These are phyloP conservation scores for Capromys pilorides DNA, from an alignment of 2,797 vertebrate species.

Conservation along the genomic window DNA sequence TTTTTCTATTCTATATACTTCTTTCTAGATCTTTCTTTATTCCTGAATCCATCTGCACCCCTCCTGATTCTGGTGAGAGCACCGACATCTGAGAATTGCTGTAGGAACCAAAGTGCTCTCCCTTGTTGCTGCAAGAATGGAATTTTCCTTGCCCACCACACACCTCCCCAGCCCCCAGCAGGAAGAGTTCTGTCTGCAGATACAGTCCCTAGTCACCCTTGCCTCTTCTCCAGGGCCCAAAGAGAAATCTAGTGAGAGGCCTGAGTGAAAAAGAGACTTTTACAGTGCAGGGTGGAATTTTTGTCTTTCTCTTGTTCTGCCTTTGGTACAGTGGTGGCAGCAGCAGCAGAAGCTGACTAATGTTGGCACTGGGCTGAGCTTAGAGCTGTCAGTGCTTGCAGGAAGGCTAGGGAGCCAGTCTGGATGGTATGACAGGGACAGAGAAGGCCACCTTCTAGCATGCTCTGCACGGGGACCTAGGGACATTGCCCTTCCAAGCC, in stretches of 20 bases:
- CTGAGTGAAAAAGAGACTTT: background rate
- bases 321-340: background rate
- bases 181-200: background rate
- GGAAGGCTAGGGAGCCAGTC: background rate
- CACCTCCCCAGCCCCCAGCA: background rate
- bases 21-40: constrained; percentile 1
- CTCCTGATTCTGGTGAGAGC: constrained; percentile 4
- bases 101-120: constrained; percentile 2
- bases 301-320: background rate
- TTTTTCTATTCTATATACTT: background rate
- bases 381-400: background rate
- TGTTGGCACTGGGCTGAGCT: background rate
- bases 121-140: background rate
- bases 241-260: background rate
- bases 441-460: background rate
- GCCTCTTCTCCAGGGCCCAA: background rate
- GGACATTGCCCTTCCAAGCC: too few species aligned
- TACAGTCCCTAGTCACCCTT: background rate
- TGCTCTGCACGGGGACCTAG: background rate
- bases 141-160: background rate
- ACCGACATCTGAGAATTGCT: background rate
- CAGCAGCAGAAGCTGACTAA: background rate
- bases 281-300: background rate
- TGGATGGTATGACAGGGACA: too few species aligned
- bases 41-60: background rate